Evolutionary conservation across 2,888 invertebrate species (phyloP).

Genomic region (Torymus auratus): DNA sequence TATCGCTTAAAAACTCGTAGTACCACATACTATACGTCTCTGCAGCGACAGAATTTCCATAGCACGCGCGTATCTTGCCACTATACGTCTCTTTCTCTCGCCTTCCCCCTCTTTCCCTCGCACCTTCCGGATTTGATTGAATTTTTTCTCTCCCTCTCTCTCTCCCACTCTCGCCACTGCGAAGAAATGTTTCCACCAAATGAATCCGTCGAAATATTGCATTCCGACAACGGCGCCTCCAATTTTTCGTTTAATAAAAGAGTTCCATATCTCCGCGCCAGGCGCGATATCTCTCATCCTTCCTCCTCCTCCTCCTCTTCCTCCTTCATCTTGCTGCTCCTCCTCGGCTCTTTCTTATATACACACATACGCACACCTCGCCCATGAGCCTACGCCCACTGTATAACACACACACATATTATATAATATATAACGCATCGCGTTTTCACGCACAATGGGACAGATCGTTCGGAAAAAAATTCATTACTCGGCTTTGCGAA

Average conservation of each 20-base stretch:
- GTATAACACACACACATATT: neutral
- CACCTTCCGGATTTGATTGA: conserved; percentile 73
- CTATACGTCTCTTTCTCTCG: conserved; percentile 9
- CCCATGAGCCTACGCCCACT: too few species aligned
- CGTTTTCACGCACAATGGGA: too few species aligned
- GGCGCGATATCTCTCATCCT: conserved; percentile 50
- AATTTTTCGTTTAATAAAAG: conserved; percentile 76
- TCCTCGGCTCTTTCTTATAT: neutral
- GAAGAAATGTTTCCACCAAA: conserved; percentile 77
- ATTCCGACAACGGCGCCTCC: conserved; percentile 75
- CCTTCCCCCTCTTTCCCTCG: conserved; percentile 20
- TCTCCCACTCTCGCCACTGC: conserved; percentile 45
- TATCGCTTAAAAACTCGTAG: too few species aligned
- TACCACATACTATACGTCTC: conserved; percentile 1
- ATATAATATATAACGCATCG: neutral
- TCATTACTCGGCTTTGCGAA: too few species aligned
- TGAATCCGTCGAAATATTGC: conserved; percentile 77
- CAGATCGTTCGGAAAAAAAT: too few species aligned
- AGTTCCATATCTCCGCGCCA: conserved; percentile 58
- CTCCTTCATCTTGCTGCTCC: neutral
- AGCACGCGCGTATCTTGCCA: neutral
- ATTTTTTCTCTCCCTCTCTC: conserved; percentile 68
- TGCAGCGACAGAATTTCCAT: conserved; percentile 20
- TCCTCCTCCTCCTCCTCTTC: conserved; percentile 50
- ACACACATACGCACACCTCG: conserved; percentile 18